phyloP scores from a whole-genome alignment of 1,140 invertebrate species.

The Globodera ellingtonae region DNA sequence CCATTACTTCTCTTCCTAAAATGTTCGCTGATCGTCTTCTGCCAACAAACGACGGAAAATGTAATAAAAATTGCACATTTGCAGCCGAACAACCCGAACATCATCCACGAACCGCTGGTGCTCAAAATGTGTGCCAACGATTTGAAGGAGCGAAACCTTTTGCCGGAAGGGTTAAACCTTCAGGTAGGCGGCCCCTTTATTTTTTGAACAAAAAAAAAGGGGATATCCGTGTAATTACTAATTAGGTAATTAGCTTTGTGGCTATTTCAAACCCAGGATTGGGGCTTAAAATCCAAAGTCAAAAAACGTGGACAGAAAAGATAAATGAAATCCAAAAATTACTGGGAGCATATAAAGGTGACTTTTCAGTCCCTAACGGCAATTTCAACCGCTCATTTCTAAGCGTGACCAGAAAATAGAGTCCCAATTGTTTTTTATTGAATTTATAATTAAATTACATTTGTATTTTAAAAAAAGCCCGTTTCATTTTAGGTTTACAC shows the following conservation, averaged over 20 bases:
- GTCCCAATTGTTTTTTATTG: no score
- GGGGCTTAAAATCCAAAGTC: no score
- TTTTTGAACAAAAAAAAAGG: no score
- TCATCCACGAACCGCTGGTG: conserved; percentile 59
- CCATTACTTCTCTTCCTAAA: not conserved
- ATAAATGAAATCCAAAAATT: no score
- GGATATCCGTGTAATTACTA: no score
- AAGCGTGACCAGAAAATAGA: no score
- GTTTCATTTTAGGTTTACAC: conserved; percentile 49
- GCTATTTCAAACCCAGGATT: no score
- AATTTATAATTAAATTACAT: not conserved
- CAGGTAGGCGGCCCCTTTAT: conserved; percentile 20
- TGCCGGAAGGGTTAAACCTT: conserved; percentile 54
- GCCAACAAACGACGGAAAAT: not conserved
- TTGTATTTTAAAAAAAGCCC: not conserved
- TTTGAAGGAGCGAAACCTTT: conserved; percentile 54
- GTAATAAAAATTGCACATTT: conserved; percentile 55
- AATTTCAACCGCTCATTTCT: no score
- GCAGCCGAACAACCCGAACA: conserved; percentile 59
- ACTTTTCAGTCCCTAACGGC: no score
- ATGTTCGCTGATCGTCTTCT: not conserved
- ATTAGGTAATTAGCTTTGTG: not conserved
- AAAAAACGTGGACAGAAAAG: no score
- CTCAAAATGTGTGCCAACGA: conserved; percentile 57
- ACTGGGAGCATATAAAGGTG: no score